phyloP scores from a whole-genome alignment of 2,113 vertebrate species.

The Coptodon bakossiorum region DNA sequence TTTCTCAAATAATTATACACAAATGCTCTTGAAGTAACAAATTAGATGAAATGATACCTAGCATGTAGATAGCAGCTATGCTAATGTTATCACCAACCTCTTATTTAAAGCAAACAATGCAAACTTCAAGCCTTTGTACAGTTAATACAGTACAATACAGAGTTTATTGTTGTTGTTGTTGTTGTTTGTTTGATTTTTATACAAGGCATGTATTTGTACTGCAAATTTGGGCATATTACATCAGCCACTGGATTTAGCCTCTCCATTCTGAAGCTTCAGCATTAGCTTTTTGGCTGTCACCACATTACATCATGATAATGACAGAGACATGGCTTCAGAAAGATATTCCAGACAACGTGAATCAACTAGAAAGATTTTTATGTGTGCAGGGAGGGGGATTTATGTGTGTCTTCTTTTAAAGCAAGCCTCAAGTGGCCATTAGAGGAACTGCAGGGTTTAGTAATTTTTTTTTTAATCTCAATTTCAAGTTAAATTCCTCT shows the following conservation, averaged over 20 bases:
- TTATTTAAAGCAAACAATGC: not conserved
- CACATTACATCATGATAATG: not conserved
- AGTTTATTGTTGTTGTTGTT: not conserved
- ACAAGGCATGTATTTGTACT: not conserved
- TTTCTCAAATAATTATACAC: not conserved
- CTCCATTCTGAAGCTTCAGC: not conserved
- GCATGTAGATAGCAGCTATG: not conserved
- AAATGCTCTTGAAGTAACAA: not conserved
- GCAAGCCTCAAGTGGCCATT: not conserved
- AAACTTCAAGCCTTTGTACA: not conserved
- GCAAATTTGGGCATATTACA: not conserved
- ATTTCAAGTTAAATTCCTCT: not conserved
- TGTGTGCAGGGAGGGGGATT: not conserved
- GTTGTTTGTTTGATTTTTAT: not conserved
- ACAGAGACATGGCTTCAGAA: not conserved
- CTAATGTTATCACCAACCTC: not conserved
- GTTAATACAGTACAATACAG: not conserved
- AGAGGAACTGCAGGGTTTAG: not conserved
- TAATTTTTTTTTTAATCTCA: not conserved
- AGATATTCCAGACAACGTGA: not conserved
- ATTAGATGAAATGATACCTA: not conserved
- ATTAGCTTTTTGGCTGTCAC: not conserved
- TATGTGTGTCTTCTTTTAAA: not conserved
- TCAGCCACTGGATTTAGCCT: not conserved
- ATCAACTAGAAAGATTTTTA: not conserved